Conservation (phyloP, 2,888 invertebrate species). For the Nudaria mundana region DNA sequence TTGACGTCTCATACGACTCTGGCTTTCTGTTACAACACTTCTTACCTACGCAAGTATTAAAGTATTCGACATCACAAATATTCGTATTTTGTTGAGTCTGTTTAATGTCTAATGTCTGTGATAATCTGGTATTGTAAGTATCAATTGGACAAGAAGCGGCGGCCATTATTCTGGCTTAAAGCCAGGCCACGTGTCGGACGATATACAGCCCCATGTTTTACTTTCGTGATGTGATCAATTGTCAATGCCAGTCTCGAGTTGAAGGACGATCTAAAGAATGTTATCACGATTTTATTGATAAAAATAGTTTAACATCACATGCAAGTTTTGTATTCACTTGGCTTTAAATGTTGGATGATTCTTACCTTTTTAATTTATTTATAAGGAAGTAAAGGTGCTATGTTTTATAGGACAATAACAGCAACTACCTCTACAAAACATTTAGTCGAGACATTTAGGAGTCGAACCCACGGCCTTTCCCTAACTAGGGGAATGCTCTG, state of each 20-base stretch:
- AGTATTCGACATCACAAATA: constrained; percentile 26
- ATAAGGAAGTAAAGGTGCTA: too few species aligned
- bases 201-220: constrained; percentile 18
- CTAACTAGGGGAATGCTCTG: too few species aligned
- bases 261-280: constrained; percentile 6
- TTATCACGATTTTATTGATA: constrained; percentile 3
- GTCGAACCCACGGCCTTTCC: too few species aligned
- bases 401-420: too few species aligned
- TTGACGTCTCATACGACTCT: background rate
- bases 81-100: constrained; percentile 26
- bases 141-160: constrained; percentile 19
- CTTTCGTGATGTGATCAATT: constrained; percentile 22
- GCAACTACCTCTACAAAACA: too few species aligned
- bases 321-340: too few species aligned
- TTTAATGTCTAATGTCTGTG: constrained; percentile 31
- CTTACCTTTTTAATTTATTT: too few species aligned
- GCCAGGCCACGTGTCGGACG: constrained; percentile 25
- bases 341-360: too few species aligned
- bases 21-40: background rate
- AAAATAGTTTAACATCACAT: too few species aligned
- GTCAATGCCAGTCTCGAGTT: constrained; percentile 14
- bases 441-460: too few species aligned
- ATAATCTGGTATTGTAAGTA: constrained; percentile 32
- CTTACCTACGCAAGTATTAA: constrained; percentile 3
- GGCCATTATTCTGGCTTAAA: constrained; percentile 18